phyloP scores from a whole-genome alignment of 2,113 vertebrate species.

The Anser brachyrhynchus region DNA sequence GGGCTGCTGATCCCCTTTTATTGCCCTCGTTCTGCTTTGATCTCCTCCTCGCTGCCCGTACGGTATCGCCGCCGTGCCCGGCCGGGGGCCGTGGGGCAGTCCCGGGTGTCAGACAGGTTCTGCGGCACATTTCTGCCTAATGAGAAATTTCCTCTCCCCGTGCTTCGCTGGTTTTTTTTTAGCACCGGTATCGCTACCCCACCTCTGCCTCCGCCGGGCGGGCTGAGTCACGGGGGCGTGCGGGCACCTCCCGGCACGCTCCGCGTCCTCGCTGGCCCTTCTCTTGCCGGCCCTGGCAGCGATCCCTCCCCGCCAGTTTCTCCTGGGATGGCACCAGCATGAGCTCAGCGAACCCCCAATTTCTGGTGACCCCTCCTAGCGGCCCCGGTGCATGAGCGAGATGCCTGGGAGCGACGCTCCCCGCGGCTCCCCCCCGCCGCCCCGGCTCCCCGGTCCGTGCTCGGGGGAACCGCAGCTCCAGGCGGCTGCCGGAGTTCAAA shows the following conservation, averaged over 20 bases:
- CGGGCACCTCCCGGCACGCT: background rate
- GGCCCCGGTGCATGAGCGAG: background rate
- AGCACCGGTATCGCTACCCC: conserved; percentile 59
- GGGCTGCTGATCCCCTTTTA: background rate
- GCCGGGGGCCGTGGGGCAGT: background rate
- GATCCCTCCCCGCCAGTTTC: background rate
- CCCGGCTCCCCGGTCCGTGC: background rate
- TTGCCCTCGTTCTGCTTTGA: background rate
- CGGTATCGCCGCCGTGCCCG: background rate
- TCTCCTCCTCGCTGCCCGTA: background rate
- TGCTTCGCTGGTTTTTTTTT: background rate
- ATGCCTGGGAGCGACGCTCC: accelerated
- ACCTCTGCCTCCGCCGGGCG: conserved; percentile 29
- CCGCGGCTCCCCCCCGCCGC: background rate
- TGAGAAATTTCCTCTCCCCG: conserved; percentile 64
- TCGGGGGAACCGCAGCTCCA: background rate
- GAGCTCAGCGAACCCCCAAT: background rate
- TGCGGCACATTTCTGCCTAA: conserved; percentile 67
- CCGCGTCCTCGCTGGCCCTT: background rate
- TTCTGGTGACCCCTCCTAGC: background rate
- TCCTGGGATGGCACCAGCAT: background rate
- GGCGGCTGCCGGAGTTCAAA: background rate
- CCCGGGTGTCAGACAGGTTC: conserved; percentile 58
- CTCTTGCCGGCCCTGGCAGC: background rate
- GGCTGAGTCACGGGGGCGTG: conserved; percentile 43